phyloP scores from a whole-genome alignment of 2,888 invertebrate species.

The Mesorhabditis spiculigera region DNA sequence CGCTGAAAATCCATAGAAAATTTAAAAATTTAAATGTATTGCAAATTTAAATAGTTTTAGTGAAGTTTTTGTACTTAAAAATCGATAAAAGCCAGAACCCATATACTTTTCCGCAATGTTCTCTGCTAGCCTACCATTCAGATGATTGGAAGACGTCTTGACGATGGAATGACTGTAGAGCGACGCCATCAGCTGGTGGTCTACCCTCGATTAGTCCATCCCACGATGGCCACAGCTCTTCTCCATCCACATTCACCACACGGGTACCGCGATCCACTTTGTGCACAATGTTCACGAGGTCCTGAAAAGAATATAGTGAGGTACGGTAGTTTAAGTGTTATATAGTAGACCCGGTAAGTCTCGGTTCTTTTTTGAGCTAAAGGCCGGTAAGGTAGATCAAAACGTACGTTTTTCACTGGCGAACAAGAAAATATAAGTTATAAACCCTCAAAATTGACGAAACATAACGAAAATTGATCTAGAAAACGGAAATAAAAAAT shows the following conservation, averaged over 20 bases:
- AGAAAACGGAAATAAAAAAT: neutral
- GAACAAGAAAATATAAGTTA: too few species aligned
- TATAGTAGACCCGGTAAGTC: too few species aligned
- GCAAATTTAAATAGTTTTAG: too few species aligned
- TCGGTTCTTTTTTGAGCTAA: too few species aligned
- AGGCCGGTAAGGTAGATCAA: too few species aligned
- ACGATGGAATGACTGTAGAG: constrained; percentile 89
- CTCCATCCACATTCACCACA: constrained; percentile 74
- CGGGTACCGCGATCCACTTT: constrained; percentile 81
- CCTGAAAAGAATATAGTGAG: constrained; percentile 65
- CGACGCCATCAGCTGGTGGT: constrained; percentile 67
- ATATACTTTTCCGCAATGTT: too few species aligned
- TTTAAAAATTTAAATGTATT: too few species aligned
- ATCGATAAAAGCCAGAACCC: neutral
- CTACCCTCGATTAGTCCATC: constrained; percentile 81
- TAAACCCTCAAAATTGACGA: too few species aligned
- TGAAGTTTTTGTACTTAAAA: neutral
- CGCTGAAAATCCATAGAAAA: neutral
- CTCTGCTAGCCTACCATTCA: constrained; percentile 70
- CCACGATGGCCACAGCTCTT: constrained; percentile 88
- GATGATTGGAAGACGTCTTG: constrained; percentile 83
- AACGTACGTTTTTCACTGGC: too few species aligned
- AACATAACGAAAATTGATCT: too few species aligned
- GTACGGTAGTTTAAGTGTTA: too few species aligned
- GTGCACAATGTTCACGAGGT: constrained; percentile 86